These are phyloP conservation scores for Melozone crissalis DNA, from an alignment of 2,113 vertebrate species.

Conservation along the genomic window DNA sequence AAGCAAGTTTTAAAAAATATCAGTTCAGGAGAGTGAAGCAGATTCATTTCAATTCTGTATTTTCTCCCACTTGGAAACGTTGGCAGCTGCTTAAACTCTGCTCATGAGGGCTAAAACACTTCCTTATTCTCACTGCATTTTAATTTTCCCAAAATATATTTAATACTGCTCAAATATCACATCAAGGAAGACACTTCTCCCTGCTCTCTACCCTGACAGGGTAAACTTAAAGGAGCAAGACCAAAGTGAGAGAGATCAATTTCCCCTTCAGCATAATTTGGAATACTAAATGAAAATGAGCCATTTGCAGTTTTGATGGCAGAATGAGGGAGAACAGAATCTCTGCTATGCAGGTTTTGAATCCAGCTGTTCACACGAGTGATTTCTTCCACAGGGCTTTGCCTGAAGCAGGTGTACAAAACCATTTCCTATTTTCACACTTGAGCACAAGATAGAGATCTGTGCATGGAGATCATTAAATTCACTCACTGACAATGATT, in stretches of 20 bases:
- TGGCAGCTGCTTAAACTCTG: neutral
- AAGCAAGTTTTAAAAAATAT: neutral
- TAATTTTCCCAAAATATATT: neutral
- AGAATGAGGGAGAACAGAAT: neutral
- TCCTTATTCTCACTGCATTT: neutral
- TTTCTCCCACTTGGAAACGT: neutral
- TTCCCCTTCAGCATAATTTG: neutral
- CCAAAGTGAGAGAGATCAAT: neutral
- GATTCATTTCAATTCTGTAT: neutral
- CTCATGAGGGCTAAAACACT: neutral
- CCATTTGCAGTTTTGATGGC: neutral
- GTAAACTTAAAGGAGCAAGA: neutral
- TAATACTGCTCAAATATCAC: neutral
- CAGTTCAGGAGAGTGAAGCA: neutral
- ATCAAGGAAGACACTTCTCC: neutral
- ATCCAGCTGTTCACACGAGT: neutral
- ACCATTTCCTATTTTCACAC: neutral
- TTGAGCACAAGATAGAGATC: neutral
- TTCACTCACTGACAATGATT: accelerated
- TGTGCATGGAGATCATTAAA: neutral
- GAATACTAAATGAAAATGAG: neutral
- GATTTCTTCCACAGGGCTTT: neutral
- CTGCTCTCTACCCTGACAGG: neutral
- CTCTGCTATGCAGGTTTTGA: neutral
- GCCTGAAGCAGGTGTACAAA: neutral